A percentile compares a stretch with the other conserved stretches of the same genome.
phyloP scores from a whole-genome alignment of 1,140 invertebrate species.

The Charaxes varanes region DNA sequence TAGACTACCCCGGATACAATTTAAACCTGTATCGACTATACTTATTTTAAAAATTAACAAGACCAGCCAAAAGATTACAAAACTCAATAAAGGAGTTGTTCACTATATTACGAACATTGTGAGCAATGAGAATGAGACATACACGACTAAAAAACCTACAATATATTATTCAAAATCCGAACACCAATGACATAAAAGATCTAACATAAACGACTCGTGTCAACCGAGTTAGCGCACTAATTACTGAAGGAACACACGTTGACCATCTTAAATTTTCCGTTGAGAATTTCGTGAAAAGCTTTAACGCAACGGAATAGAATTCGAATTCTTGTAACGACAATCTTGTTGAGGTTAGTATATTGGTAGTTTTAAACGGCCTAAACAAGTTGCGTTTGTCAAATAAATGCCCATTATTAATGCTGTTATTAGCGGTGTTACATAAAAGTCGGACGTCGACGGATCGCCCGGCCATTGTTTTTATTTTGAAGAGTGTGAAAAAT shows the following conservation, averaged over 20 bases:
- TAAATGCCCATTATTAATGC: constrained; percentile 39
- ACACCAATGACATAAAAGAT: constrained; percentile 32
- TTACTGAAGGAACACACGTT: constrained; percentile 34
- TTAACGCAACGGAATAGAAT: constrained; percentile 22
- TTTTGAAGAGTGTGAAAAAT: constrained; percentile 36
- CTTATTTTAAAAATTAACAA: constrained; percentile 19
- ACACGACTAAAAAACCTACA: constrained; percentile 47
- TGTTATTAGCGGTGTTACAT: constrained; percentile 42
- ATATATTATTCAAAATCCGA: constrained; percentile 37
- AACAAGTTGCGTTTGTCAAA: constrained; percentile 29
- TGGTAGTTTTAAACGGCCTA: constrained; percentile 7
- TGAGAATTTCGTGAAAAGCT: constrained; percentile 7
- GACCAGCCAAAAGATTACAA: constrained; percentile 26
- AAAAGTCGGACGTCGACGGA: constrained; percentile 27
- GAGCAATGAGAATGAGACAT: constrained; percentile 25
- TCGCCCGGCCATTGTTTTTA: constrained; percentile 24
- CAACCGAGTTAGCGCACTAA: constrained; percentile 41
- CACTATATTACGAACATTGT: constrained; percentile 42
- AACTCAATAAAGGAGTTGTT: constrained; percentile 19
- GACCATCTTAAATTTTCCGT: constrained; percentile 29
- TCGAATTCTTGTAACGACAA: constrained; percentile 11
- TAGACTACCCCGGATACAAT: neutral
- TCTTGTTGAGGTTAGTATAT: too few species aligned
- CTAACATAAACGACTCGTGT: constrained; percentile 40
- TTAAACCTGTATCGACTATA: constrained; percentile 7